A percentile compares a stretch with the other conserved stretches of the same genome.
phyloP scores from a whole-genome alignment of 2,113 vertebrate species.

The Campylorhamphus procurvoides region DNA sequence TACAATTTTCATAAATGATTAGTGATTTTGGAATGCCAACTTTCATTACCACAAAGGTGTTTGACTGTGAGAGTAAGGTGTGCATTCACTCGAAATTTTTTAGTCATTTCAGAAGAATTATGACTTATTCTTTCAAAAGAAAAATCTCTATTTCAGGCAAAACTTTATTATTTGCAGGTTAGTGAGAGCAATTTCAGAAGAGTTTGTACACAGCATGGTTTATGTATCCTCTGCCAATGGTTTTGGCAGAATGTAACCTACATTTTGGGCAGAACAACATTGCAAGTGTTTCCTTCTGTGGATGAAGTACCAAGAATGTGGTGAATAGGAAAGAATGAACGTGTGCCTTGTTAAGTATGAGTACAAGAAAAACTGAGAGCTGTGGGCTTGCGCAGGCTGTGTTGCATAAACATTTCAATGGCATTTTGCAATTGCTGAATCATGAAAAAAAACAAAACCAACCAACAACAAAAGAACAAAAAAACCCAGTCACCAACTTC shows the following conservation, averaged over 20 bases:
- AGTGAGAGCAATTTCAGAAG: constrained; percentile 18
- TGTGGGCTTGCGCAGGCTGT: not conserved
- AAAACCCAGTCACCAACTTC: not conserved
- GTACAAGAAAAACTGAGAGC: not conserved
- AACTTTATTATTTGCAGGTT: constrained; percentile 21
- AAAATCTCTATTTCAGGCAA: not conserved
- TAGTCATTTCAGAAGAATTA: not conserved
- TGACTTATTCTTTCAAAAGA: not conserved
- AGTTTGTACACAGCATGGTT: constrained; percentile 6
- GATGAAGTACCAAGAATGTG: not conserved
- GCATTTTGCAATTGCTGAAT: not conserved
- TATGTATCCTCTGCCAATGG: constrained; percentile 2
- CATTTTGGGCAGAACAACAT: not conserved
- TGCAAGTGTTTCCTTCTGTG: constrained; percentile 6
- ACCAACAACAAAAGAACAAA: not conserved
- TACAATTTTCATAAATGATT: not conserved
- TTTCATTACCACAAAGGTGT: not conserved
- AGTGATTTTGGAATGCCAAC: not conserved
- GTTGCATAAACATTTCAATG: not conserved
- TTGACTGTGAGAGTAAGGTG: not conserved
- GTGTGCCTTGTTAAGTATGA: not conserved
- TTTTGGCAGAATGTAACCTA: constrained; percentile 17
- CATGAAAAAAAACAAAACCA: not conserved
- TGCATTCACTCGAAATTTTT: not conserved
- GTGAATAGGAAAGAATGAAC: not conserved